Percentiles rank a stretch among this genome's conserved stretches.
These are phyloP conservation scores for Epizoanthus scotinus DNA, from an alignment of 92 coral and sea anemone genomes.

Conservation along the genomic window DNA sequence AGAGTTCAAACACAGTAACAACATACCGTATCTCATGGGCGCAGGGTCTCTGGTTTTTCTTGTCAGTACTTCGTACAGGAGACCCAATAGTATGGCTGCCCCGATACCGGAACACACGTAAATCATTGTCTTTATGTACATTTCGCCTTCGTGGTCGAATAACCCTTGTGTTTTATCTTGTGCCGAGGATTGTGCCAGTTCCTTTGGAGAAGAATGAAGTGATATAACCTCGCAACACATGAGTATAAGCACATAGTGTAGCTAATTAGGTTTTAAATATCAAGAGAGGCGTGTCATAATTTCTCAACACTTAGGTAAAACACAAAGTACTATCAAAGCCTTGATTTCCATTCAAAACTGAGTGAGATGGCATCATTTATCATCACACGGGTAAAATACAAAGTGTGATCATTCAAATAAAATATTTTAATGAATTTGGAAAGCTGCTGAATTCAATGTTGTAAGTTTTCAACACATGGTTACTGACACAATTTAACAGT, in stretches of 20 bases:
- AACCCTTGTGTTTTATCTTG: conserved; percentile 48
- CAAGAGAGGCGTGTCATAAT: too few relatives aligned
- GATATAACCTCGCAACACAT: not conserved
- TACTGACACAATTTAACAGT: too few relatives aligned
- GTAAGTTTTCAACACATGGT: too few relatives aligned
- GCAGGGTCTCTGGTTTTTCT: conserved; percentile 47
- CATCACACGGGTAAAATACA: too few relatives aligned
- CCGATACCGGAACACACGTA: conserved; percentile 48
- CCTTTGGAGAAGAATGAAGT: not conserved
- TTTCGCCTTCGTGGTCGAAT: conserved; percentile 49
- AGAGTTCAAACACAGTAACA: not conserved
- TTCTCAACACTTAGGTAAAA: too few relatives aligned
- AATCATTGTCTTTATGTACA: conserved; percentile 22
- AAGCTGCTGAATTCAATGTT: too few relatives aligned
- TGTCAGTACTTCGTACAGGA: conserved; percentile 58
- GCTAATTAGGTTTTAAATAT: not conserved
- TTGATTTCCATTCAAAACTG: too few relatives aligned
- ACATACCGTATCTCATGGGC: conserved; percentile 62
- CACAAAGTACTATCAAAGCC: not conserved
- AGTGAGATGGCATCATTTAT: too few relatives aligned
- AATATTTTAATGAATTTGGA: too few relatives aligned
- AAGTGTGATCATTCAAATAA: too few relatives aligned
- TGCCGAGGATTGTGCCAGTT: not conserved
- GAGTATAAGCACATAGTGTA: too few relatives aligned
- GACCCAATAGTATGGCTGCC: conserved; percentile 26